Evolutionary conservation across 2,888 invertebrate genomes (phyloP), one percentile per base, ranked within the genome.

Genomic region (Ganaspis brasiliensis): DNA sequence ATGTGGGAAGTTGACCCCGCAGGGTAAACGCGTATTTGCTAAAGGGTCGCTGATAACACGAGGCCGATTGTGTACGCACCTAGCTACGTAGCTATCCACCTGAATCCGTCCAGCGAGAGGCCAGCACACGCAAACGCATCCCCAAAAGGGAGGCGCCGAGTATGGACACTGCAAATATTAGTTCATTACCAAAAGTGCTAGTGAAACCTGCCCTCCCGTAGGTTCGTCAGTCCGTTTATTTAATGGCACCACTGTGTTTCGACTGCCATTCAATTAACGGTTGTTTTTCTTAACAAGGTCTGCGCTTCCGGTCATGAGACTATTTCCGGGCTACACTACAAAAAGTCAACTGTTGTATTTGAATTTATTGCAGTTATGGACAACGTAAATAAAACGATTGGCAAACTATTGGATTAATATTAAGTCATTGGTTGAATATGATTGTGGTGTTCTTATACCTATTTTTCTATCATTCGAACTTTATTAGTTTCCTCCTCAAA

Each of bases 131-230:
- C 52, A 35, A 45, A 72, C 26, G 45, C 57, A 76, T 76, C 40
- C 55, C 75, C 73, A 76, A 75, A 78, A 81, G 73, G 81, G 84
- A 82, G 81, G 83, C 79, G 78, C 79, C 77, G 79, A 78, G 81
- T 79, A 86, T 87, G 88, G 86, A 87, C 89, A 87, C 86, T 76
- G 90, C 90, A 91, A 91, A 91, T 91, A 91, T 91, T 91, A 91
- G 91, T 91, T 91, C 89, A 91, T 91, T 91, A 91, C 87, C 87
- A 91, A 91, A 90, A 91, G 91, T 91, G 91, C 87, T 87, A 84
- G 87, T 82, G 86, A 85, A 81, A 76, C 79, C 79, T 73, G 57
- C 78, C 79, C 79, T 77, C 76, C 74, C 71, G 75, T 74, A 78
- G 75, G 75, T 74, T 77, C 87, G 86, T 84, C 81, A 83, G 81